Base-by-base conservation (phyloP, 2,888 invertebrate genomes). In the Plebejus melissa region DNA sequence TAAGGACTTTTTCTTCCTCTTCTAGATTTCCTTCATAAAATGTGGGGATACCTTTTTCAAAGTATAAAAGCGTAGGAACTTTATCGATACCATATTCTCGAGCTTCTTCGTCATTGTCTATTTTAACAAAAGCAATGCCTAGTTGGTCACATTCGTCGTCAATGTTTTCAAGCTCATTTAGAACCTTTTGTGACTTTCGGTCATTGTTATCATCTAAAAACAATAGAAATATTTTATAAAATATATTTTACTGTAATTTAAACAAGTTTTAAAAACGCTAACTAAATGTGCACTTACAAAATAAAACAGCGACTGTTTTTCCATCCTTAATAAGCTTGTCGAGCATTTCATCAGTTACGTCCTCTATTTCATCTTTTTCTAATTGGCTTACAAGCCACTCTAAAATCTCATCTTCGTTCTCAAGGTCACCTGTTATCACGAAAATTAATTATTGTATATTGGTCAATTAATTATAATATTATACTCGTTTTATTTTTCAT, bases 301-400 rank as follows among this genome's bases (percentile, higher is more conserved):
- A 98, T 77, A 98, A 94, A 77, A 98, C 98, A 78, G 98, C 98
- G 82, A 98, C 94, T 80, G 96, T 97, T 88, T 97, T 97, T 80
- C 98, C 97, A 84, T 98, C 97, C 84, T 97, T 97, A 80, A 98
- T 96, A 79, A 98, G 94, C 86, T 96, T 96, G 87, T 98, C 98
- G 82, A 98, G 94, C 97, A 98, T 98, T 91, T 98, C 98, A 88
- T 98, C 98, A 74, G 98, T 98, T 70, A 98, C 97, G 90, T 98
- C 98, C 94, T 98, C 98, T 82, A 98, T 98, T 94, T 98, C 98
- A 88, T 98, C 98, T 83, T 96, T 97, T 87, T 98, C 98, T 80
- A 98, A 94, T 88, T 98, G 98, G 79, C 96, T 96, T 77, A 98
- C 94, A 57, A 98, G 93, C 98, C 98, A 98, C 84, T 97, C 97